These are phyloP conservation scores for Acleris emargana DNA, from an alignment of 2,888 invertebrate genomes.

Conservation along the genomic window DNA sequence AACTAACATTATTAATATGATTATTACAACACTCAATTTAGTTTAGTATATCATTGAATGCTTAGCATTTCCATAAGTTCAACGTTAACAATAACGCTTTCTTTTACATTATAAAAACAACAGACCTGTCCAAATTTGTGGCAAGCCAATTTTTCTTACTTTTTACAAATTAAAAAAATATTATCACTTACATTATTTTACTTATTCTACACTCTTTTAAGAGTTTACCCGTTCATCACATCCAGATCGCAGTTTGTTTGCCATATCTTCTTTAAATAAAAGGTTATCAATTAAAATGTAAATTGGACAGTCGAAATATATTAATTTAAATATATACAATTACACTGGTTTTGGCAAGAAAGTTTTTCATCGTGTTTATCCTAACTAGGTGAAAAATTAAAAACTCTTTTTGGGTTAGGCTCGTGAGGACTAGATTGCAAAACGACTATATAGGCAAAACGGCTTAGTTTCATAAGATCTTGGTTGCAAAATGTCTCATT, in stretches of 20 bases:
- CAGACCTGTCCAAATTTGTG: constrained; percentile 41
- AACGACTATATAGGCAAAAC: too few relatives aligned
- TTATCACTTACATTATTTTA: constrained; percentile 38
- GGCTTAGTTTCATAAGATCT: too few relatives aligned
- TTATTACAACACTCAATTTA: constrained; percentile 33
- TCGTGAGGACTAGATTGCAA: too few relatives aligned
- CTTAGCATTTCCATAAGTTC: constrained; percentile 45
- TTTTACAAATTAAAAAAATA: constrained; percentile 36
- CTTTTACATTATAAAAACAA: constrained; percentile 21
- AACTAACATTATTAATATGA: neutral
- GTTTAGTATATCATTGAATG: constrained; percentile 42
- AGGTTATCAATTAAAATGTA: constrained; percentile 24
- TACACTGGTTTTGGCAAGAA: constrained; percentile 42
- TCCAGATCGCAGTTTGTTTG: constrained; percentile 57
- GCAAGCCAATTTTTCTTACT: constrained; percentile 41
- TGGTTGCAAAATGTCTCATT: too few relatives aligned
- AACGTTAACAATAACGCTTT: constrained; percentile 4
- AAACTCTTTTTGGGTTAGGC: too few relatives aligned
- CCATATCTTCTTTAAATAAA: constrained; percentile 31
- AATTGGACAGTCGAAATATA: constrained; percentile 42
- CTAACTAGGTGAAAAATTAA: too few relatives aligned
- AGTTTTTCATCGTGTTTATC: constrained; percentile 4
- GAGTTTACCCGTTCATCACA: constrained; percentile 66
- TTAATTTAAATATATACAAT: constrained; percentile 18
- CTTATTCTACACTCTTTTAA: constrained; percentile 59